Conservation (phyloP, 2,888 invertebrate genomes). For the Drosophila algonquin region DNA sequence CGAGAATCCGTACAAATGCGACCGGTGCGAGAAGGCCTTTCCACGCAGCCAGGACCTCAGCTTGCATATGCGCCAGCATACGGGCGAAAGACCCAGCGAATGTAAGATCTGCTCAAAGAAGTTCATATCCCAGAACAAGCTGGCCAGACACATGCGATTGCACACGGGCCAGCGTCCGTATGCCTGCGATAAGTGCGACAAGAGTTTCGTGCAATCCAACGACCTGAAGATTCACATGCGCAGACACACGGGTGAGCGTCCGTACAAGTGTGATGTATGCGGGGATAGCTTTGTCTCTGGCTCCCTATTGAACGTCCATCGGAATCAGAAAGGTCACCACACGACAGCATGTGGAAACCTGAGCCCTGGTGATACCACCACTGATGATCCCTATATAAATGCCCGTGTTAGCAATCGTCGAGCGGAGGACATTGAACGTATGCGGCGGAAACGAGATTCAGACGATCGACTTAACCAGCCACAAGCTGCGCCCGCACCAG, state of each 20-base stretch:
- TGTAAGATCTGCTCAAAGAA: constrained; percentile 83
- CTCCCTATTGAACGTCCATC: constrained; percentile 87
- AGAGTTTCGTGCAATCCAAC: constrained; percentile 88
- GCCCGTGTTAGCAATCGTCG: constrained; percentile 71
- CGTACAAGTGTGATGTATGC: constrained; percentile 88
- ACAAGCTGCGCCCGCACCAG: not conserved
- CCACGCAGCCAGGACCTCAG: constrained; percentile 87
- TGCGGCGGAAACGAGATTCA: constrained; percentile 43
- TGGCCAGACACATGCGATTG: constrained; percentile 87
- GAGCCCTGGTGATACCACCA: constrained; percentile 38
- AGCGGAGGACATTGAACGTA: constrained; percentile 57
- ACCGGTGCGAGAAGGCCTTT: constrained; percentile 86
- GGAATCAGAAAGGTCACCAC: constrained; percentile 86
- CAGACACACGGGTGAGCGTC: constrained; percentile 88
- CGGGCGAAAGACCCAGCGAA: constrained; percentile 86
- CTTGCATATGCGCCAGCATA: constrained; percentile 86
- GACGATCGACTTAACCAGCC: constrained; percentile 1
- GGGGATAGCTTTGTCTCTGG: constrained; percentile 89
- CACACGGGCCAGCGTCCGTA: constrained; percentile 86
- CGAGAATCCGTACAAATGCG: constrained; percentile 87
- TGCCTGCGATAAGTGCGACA: constrained; percentile 85
- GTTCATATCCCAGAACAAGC: constrained; percentile 86
- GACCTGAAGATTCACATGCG: constrained; percentile 89
- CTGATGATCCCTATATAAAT: constrained; percentile 77
- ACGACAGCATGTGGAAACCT: not conserved